phyloP scores from a whole-genome alignment of 2,113 vertebrate genomes.

The Zosterops pallidus region DNA sequence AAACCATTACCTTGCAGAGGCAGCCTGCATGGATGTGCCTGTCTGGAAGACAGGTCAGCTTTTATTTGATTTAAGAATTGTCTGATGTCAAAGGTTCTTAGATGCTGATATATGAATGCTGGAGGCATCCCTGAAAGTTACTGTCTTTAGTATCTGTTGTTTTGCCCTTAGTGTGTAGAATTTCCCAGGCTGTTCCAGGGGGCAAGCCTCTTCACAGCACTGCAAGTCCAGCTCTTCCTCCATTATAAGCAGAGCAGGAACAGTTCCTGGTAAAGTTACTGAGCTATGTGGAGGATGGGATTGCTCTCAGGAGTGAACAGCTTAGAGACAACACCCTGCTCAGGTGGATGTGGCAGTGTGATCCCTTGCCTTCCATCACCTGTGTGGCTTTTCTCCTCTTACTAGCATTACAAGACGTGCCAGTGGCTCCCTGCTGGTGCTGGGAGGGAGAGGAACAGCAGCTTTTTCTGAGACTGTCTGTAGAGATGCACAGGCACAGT shows the following conservation, averaged over 20 bases:
- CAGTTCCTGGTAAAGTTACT: background rate
- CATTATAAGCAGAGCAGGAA: background rate
- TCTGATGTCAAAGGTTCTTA: background rate
- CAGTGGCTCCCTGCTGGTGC: fast-evolving
- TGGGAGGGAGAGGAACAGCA: background rate
- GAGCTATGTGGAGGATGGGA: background rate
- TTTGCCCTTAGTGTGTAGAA: background rate
- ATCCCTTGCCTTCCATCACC: background rate
- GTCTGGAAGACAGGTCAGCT: background rate
- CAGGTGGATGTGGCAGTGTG: background rate
- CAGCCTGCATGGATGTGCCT: background rate
- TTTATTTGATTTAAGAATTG: background rate
- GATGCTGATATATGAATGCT: fast-evolving
- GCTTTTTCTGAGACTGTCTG: background rate
- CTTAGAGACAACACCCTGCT: background rate
- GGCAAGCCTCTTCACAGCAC: background rate
- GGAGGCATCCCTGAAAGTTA: background rate
- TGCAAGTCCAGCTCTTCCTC: background rate
- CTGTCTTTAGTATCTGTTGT: background rate
- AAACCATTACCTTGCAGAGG: fast-evolving
- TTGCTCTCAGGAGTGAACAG: background rate
- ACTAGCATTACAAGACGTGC: background rate
- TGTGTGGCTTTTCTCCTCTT: background rate
- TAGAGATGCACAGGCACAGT: background rate
- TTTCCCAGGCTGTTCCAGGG: background rate